phyloP scores from a whole-genome alignment of 2,888 invertebrate genomes.

The Protula sp. region DNA sequence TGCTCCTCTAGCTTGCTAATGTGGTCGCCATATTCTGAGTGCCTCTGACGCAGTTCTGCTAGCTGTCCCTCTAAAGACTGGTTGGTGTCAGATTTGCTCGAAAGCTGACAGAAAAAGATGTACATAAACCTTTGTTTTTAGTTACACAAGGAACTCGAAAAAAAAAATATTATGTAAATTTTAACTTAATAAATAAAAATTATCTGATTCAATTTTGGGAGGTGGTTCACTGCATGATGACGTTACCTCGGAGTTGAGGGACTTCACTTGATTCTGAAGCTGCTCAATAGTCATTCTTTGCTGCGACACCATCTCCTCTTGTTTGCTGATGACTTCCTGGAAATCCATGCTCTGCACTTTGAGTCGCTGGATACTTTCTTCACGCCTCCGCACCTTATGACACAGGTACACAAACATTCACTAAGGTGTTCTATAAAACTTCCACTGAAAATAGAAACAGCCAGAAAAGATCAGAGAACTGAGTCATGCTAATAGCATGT shows the following conservation, averaged over 20 bases:
- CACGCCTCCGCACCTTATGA: conserved; percentile 42
- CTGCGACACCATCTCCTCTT: conserved; percentile 41
- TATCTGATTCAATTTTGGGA: too few relatives aligned
- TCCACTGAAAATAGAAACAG: too few relatives aligned
- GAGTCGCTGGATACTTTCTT: conserved; percentile 42
- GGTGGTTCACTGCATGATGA: too few relatives aligned
- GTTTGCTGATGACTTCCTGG: conserved; percentile 40
- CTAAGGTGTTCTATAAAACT: too few relatives aligned
- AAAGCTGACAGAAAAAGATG: conserved; percentile 27
- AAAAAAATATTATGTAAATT: too few relatives aligned
- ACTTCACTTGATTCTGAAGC: conserved; percentile 32
- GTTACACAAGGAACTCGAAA: background rate
- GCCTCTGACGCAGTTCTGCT: conserved; percentile 35
- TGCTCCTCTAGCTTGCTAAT: conserved; percentile 41
- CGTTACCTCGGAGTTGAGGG: conserved; percentile 38
- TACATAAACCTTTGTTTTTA: too few relatives aligned
- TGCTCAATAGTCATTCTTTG: conserved; percentile 20
- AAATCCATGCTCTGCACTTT: conserved; percentile 42
- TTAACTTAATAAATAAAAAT: too few relatives aligned
- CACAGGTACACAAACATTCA: too few relatives aligned
- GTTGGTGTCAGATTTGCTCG: conserved; percentile 33
- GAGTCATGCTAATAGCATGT: too few relatives aligned
- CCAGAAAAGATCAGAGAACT: too few relatives aligned
- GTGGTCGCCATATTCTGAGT: conserved; percentile 35
- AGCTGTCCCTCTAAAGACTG: conserved; percentile 36